A percentile compares a stretch with the other conserved stretches of the same genome.
phyloP scores from a whole-genome alignment of 1,140 invertebrate genomes.

The Plodia interpunctella region DNA sequence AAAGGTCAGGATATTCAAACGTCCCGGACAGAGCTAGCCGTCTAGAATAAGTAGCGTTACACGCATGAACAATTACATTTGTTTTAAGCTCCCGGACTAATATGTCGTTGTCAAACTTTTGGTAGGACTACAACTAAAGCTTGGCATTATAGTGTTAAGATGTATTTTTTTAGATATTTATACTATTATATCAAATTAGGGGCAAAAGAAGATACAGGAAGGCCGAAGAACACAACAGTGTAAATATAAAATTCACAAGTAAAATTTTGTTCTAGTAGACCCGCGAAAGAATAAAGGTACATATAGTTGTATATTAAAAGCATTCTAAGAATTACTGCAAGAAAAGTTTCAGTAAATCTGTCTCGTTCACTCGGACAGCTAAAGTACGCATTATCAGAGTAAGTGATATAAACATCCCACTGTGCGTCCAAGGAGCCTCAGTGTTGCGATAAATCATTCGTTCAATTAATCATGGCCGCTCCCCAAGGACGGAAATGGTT shows the following conservation, averaged over 20 bases:
- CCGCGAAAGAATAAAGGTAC: too few species aligned
- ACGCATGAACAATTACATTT: not conserved
- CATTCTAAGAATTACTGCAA: too few species aligned
- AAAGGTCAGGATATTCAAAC: not conserved
- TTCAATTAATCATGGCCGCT: constrained; percentile 3
- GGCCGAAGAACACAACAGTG: too few species aligned
- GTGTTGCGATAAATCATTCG: not conserved
- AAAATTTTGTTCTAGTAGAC: too few species aligned
- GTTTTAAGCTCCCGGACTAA: not conserved
- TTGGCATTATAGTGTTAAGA: too few species aligned
- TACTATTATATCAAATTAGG: too few species aligned
- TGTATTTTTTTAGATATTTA: too few species aligned
- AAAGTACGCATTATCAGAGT: not conserved
- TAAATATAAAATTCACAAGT: too few species aligned
- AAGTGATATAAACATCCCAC: not conserved
- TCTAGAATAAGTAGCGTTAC: not conserved
- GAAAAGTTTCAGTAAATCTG: not conserved
- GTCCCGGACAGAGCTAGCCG: not conserved
- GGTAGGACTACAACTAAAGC: too few species aligned
- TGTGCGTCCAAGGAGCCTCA: not conserved
- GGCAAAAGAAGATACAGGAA: too few species aligned
- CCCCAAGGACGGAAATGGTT: not conserved
- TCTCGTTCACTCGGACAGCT: not conserved
- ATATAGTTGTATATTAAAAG: too few species aligned
- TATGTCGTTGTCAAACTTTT: not conserved